Evolutionary conservation across 2,888 invertebrate species (phyloP).

Genomic region (Vannuccia rotundouncinata): DNA sequence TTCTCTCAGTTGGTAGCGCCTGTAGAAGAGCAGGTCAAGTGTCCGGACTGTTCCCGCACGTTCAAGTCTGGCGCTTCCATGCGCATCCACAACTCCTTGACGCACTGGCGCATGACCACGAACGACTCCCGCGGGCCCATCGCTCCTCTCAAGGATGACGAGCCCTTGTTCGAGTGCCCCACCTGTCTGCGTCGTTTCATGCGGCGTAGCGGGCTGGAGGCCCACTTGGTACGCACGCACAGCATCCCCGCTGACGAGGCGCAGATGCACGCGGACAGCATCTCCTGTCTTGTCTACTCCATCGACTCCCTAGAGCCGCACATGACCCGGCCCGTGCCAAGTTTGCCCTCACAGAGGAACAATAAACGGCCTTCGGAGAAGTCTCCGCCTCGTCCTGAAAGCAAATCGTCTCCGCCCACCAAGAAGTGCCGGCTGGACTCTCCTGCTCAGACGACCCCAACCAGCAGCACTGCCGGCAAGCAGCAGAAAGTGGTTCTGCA

Average conservation of each 20-base stretch:
- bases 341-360: no score
- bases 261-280: constrained; percentile 11
- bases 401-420: no score
- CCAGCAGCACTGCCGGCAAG: no score
- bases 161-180: neutral
- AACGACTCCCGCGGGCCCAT: neutral
- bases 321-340: no score
- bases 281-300: neutral
- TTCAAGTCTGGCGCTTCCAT: neutral
- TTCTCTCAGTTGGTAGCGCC: neutral
- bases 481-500: no score
- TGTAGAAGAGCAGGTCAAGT: neutral
- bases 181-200: neutral
- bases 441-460: no score
- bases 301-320: neutral
- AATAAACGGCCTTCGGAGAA: neutral
- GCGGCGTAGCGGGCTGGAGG: neutral
- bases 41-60: neutral
- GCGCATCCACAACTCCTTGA: constrained; percentile 7
- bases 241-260: neutral
- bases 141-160: neutral
- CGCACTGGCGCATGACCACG: constrained; percentile 3
- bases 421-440: no score
- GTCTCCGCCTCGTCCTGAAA: neutral
- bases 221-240: neutral